Evolutionary conservation across 1,140 invertebrate species (phyloP).

Genomic region (Lasioglossum baleicum): DNA sequence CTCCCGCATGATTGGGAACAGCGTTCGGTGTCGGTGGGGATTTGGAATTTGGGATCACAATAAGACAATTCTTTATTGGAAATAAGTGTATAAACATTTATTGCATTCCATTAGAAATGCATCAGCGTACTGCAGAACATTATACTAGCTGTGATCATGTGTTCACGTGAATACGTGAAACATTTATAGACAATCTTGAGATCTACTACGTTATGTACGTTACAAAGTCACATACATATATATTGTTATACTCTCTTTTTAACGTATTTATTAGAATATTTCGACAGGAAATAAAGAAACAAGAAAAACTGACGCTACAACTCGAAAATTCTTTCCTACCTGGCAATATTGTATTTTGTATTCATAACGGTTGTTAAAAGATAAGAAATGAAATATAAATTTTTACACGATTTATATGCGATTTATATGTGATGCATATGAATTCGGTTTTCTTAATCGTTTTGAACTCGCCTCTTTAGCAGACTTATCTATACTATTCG

Average conservation of each 20-base stretch:
- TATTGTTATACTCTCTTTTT: neutral
- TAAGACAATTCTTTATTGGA: neutral
- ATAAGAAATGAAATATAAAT: too few relatives aligned
- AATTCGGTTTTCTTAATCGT: neutral
- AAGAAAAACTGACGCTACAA: too few relatives aligned
- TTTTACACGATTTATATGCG: neutral
- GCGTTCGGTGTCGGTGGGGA: conserved; percentile 16
- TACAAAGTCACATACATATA: neutral
- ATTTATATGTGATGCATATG: neutral
- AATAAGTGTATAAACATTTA: neutral
- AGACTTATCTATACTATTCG: conserved; percentile 1
- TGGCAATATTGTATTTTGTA: too few relatives aligned
- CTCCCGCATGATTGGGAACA: neutral
- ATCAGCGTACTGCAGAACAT: neutral
- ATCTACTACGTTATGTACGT: neutral
- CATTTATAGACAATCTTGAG: neutral
- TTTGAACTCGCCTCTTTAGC: neutral
- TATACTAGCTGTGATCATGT: conserved; percentile 13
- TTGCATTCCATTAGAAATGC: neutral
- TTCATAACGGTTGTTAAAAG: too few relatives aligned
- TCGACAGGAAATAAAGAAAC: too few relatives aligned
- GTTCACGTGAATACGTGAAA: neutral
- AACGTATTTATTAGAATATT: neutral
- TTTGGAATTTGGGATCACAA: neutral
- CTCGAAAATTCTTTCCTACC: too few relatives aligned